Percentiles rank a stretch among this genome's conserved stretches.
phyloP scores from a whole-genome alignment of 2,888 invertebrate genomes.

The Peribatodes rhomboidaria region DNA sequence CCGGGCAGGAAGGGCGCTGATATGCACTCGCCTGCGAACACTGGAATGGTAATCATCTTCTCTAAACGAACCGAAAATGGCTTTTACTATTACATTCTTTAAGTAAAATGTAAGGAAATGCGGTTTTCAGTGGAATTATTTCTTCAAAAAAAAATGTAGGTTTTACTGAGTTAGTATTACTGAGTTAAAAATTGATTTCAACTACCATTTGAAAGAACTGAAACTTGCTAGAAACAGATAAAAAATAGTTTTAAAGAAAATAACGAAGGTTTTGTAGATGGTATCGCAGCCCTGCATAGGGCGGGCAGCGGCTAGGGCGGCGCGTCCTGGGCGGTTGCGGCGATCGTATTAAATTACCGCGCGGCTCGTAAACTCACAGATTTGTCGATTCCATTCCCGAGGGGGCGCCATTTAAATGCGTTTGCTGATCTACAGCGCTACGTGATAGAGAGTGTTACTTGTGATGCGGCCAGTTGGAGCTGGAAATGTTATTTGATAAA shows the following conservation, averaged over 20 bases:
- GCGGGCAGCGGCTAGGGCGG: conserved; percentile 10
- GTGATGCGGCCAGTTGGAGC: not conserved
- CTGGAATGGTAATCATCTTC: not conserved
- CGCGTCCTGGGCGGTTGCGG: conserved; percentile 9
- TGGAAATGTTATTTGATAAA: not conserved
- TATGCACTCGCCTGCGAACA: not conserved
- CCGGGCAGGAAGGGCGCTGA: conserved; percentile 1
- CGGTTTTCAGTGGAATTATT: no score
- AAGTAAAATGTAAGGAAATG: no score
- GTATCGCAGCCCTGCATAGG: conserved; percentile 12
- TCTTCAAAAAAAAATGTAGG: not conserved
- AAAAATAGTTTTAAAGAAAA: not conserved
- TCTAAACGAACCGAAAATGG: not conserved
- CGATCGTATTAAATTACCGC: conserved; percentile 26
- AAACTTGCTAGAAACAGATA: no score
- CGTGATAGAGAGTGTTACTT: not conserved
- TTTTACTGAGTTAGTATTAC: not conserved
- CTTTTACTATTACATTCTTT: not conserved
- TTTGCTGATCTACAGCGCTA: conserved; percentile 9
- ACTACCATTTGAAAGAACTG: no score
- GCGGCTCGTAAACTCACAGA: conserved; percentile 33
- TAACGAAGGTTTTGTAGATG: no score
- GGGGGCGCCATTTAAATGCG: conserved; percentile 36
- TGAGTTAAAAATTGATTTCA: not conserved
- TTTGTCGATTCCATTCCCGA: conserved; percentile 26